Conservation (phyloP, 1,140 invertebrate genomes). For the Frieseomelitta varia region DNA sequence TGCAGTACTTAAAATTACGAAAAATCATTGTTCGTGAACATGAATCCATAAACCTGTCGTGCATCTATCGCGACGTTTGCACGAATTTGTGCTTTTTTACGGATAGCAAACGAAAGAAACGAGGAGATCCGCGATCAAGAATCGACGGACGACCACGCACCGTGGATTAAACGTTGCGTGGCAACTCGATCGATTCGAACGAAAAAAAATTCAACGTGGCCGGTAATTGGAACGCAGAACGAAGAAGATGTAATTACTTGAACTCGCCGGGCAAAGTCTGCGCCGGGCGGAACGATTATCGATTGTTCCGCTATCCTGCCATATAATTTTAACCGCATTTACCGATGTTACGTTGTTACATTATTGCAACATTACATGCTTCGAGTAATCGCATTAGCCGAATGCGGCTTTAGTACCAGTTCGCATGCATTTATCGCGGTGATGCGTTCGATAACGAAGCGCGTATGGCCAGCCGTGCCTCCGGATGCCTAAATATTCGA, state of each 20-base stretch:
- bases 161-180: too few relatives aligned
- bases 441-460: slow-evolving; percentile 63
- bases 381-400: slow-evolving; percentile 65
- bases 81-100: too few relatives aligned
- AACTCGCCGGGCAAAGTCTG: neutral
- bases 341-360: slow-evolving; percentile 53
- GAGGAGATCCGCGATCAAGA: too few relatives aligned
- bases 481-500: slow-evolving; percentile 42
- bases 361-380: slow-evolving; percentile 65
- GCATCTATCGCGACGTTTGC: too few relatives aligned
- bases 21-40: too few relatives aligned
- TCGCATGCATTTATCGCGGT: slow-evolving; percentile 59
- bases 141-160: too few relatives aligned
- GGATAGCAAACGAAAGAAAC: too few relatives aligned
- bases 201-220: neutral
- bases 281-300: slow-evolving; percentile 20
- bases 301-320: slow-evolving; percentile 11
- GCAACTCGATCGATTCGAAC: neutral
- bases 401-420: slow-evolving; percentile 61
- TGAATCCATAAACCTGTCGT: too few relatives aligned
- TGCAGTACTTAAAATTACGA: too few relatives aligned
- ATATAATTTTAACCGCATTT: slow-evolving; percentile 50
- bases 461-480: slow-evolving; percentile 33
- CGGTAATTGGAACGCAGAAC: neutral
- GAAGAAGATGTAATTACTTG: neutral